A percentile compares a stretch with the other conserved stretches of the same genome.
Conservation (phyloP, 2,113 vertebrate species). For the Synodontis membranacea region DNA sequence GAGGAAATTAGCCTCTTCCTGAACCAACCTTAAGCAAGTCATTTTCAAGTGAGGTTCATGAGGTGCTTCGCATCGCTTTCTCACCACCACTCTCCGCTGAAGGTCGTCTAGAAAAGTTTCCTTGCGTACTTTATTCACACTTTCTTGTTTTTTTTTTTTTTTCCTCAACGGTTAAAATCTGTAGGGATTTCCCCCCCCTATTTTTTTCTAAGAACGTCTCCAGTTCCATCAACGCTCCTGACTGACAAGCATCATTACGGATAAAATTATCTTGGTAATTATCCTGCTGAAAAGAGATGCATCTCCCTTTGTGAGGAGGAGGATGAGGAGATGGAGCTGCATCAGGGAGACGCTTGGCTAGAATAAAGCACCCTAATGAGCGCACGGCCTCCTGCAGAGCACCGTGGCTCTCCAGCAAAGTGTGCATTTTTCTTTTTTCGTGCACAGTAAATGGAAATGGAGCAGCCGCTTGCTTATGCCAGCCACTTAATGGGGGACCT, state of each 20-base stretch:
- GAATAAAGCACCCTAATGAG: slow-evolving; percentile 67
- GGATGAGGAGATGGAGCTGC: slow-evolving; percentile 48
- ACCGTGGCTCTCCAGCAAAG: slow-evolving; percentile 49
- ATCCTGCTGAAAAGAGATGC: slow-evolving; percentile 73
- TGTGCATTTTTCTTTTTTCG: slow-evolving; percentile 57
- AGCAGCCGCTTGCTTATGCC: slow-evolving; percentile 30
- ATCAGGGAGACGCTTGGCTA: slow-evolving; percentile 61
- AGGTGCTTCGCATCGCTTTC: background rate
- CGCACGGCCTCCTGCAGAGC: slow-evolving; percentile 49
- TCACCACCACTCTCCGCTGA: background rate
- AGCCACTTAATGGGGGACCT: slow-evolving; percentile 48
- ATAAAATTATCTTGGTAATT: slow-evolving; percentile 79
- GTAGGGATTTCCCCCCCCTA: slow-evolving; percentile 44
- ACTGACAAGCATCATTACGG: slow-evolving; percentile 78
- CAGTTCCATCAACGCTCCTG: slow-evolving; percentile 72
- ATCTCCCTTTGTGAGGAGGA: slow-evolving; percentile 69
- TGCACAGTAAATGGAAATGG: slow-evolving; percentile 41
- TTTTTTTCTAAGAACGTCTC: slow-evolving; percentile 63
- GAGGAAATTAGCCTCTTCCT: background rate
- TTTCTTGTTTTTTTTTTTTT: slow-evolving; percentile 45
- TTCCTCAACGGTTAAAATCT: slow-evolving; percentile 63
- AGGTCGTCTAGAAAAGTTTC: slow-evolving; percentile 58
- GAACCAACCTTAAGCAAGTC: background rate
- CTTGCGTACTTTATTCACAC: slow-evolving; percentile 44
- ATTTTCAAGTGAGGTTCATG: background rate